A percentile compares a stretch with the other conserved stretches of the same genome.
These are phyloP conservation scores for Porites lobata DNA, from an alignment of 92 coral and sea anemone genomes.

Conservation along the genomic window DNA sequence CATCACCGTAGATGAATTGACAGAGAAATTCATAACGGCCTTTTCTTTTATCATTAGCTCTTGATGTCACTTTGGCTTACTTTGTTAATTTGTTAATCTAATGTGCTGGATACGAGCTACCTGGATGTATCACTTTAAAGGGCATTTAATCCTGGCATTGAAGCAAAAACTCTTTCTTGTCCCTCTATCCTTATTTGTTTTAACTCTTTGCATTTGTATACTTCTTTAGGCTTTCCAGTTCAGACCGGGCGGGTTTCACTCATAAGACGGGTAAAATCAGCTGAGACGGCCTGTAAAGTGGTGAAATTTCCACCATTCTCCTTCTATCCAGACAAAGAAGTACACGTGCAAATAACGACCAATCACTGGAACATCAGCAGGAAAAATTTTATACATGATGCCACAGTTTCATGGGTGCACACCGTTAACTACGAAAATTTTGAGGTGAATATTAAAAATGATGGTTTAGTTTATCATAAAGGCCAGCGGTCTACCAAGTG, in stretches of 20 bases:
- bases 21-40: no score
- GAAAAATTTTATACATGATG: constrained; percentile 63
- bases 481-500: no score
- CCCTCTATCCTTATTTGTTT: no score
- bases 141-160: no score
- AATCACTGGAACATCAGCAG: constrained; percentile 72
- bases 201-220: no score
- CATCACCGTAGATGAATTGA: no score
- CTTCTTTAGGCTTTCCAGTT: constrained; percentile 21
- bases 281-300: constrained; percentile 30
- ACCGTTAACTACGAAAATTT: constrained; percentile 54
- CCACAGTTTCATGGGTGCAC: constrained; percentile 76
- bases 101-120: no score
- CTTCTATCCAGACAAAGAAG: constrained; percentile 85
- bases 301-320: constrained; percentile 66
- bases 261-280: neutral
- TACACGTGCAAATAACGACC: constrained; percentile 80
- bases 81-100: no score
- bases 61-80: no score
- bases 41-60: no score
- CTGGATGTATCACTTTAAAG: no score
- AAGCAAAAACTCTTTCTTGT: no score
- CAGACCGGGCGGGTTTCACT: constrained; percentile 11
- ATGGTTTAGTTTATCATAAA: neutral
- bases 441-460: neutral